Conservation (phyloP, 2,888 invertebrate genomes). For the Acleris emargana region DNA sequence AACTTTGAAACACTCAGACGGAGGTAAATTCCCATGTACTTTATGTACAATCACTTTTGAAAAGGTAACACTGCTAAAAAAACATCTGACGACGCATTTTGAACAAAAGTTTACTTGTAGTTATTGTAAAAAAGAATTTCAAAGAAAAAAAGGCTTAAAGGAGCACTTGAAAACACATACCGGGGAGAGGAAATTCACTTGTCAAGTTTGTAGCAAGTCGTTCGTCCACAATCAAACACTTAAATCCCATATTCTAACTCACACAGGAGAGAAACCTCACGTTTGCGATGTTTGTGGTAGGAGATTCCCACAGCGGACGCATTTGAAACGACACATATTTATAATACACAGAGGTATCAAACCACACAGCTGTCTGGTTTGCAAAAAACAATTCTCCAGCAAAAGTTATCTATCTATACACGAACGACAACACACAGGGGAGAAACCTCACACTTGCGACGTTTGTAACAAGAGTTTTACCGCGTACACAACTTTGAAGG, state of each 20-base stretch:
- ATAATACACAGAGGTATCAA: slow-evolving; percentile 71
- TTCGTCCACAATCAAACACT: slow-evolving; percentile 68
- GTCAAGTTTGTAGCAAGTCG: slow-evolving; percentile 54
- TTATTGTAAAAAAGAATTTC: slow-evolving; percentile 64
- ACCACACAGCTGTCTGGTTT: slow-evolving; percentile 63
- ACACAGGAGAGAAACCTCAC: slow-evolving; percentile 70
- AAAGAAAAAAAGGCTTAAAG: slow-evolving; percentile 66
- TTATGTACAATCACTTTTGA: slow-evolving; percentile 60
- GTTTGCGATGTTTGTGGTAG: slow-evolving; percentile 72
- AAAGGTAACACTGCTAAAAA: slow-evolving; percentile 60
- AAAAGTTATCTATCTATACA: slow-evolving; percentile 73
- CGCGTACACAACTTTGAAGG: slow-evolving; percentile 72
- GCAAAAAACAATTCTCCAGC: slow-evolving; percentile 71
- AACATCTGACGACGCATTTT: slow-evolving; percentile 62
- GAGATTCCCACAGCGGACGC: slow-evolving; percentile 68
- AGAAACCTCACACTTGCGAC: slow-evolving; percentile 67
- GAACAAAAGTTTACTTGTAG: slow-evolving; percentile 64
- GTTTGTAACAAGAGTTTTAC: slow-evolving; percentile 73
- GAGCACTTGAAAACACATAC: slow-evolving; percentile 73
- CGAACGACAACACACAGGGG: slow-evolving; percentile 69
- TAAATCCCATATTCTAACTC: slow-evolving; percentile 70
- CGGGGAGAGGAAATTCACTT: slow-evolving; percentile 63
- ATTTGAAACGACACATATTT: slow-evolving; percentile 70
- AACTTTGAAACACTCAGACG: slow-evolving; percentile 49
- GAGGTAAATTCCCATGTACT: slow-evolving; percentile 59